phyloP scores from a whole-genome alignment of 1,140 invertebrate species.

The Listronotus bonariensis region DNA sequence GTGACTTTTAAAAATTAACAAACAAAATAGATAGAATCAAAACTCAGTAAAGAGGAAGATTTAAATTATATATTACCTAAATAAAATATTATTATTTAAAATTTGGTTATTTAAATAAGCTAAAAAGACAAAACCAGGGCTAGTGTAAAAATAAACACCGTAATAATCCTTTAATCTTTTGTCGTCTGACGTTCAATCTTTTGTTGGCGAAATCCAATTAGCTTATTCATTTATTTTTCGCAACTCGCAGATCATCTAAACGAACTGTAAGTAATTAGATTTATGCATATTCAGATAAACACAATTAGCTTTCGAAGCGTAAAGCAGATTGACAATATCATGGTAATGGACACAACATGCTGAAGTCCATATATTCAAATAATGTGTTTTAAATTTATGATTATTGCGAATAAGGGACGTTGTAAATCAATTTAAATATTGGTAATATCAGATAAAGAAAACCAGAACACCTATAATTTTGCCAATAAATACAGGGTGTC shows the following conservation, averaged over 20 bases:
- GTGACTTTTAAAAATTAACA: too few relatives aligned
- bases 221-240: constrained; percentile 23
- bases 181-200: background rate
- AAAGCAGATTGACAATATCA: constrained; percentile 21
- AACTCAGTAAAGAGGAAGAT: too few relatives aligned
- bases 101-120: background rate
- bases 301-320: constrained; percentile 8
- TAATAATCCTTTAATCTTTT: constrained; percentile 10
- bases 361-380: constrained; percentile 12
- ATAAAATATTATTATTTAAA: too few relatives aligned
- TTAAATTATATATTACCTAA: too few relatives aligned
- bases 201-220: constrained; percentile 3
- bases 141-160: too few relatives aligned
- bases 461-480: too few relatives aligned
- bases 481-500: too few relatives aligned
- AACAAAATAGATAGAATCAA: too few relatives aligned
- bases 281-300: constrained; percentile 24
- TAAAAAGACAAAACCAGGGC: too few relatives aligned
- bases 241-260: constrained; percentile 13
- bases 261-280: constrained; percentile 27
- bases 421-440: too few relatives aligned
- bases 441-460: too few relatives aligned
- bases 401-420: background rate
- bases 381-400: constrained; percentile 5
- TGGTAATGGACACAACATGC: constrained; percentile 15